Percentiles rank a stretch among this genome's conserved stretches.
These are phyloP conservation scores for Hecatera dysodea DNA, from an alignment of 2,888 invertebrate species.

Conservation along the genomic window DNA sequence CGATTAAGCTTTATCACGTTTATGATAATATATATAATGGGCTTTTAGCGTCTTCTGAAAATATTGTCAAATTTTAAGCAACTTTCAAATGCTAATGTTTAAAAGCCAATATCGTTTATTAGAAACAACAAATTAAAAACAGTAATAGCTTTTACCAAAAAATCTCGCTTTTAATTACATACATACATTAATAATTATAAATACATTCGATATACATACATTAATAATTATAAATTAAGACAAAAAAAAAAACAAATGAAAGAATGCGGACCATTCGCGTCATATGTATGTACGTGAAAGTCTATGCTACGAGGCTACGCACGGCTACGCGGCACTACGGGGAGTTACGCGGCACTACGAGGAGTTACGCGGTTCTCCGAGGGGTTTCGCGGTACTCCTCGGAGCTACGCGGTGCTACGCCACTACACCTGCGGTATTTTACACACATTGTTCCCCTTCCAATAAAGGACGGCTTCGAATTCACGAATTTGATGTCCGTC, in stretches of 20 bases:
- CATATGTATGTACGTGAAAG: neutral
- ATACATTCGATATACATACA: no score
- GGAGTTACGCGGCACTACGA: constrained; percentile 20
- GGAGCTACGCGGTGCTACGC: constrained; percentile 13
- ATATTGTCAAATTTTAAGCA: neutral
- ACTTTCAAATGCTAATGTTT: neutral
- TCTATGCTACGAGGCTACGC: constrained; percentile 13
- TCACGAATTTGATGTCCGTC: constrained; percentile 17
- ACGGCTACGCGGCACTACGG: constrained; percentile 11
- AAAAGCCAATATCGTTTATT: neutral
- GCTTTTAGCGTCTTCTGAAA: neutral
- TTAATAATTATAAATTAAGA: no score
- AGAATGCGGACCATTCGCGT: neutral
- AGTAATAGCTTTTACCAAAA: neutral
- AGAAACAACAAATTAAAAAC: neutral
- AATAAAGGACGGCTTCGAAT: constrained; percentile 37
- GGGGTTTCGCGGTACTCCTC: neutral
- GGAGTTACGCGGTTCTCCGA: constrained; percentile 14
- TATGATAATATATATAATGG: neutral
- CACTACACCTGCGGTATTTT: constrained; percentile 12
- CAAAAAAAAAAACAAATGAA: neutral
- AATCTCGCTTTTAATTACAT: neutral
- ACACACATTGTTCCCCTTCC: constrained; percentile 31
- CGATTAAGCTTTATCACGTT: constrained; percentile 12
- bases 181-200: no score